phyloP scores from a whole-genome alignment of 2,113 vertebrate genomes.

The Ovis canadensis region DNA sequence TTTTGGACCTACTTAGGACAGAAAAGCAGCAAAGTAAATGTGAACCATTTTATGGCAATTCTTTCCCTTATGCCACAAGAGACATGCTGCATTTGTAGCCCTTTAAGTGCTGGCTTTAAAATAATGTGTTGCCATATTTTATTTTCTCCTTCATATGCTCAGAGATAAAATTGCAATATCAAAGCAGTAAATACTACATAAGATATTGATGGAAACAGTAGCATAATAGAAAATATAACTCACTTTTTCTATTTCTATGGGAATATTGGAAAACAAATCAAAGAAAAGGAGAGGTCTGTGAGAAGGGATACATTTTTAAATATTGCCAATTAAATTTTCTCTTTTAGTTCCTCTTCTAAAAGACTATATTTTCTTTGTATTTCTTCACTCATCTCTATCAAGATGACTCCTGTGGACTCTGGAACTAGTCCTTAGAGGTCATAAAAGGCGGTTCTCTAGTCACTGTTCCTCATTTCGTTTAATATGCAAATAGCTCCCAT shows the following conservation, averaged over 20 bases:
- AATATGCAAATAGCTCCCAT: background rate
- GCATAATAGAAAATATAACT: background rate
- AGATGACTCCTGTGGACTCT: background rate
- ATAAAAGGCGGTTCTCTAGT: background rate
- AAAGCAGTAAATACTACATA: constrained; percentile 13
- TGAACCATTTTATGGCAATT: background rate
- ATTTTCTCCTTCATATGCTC: background rate
- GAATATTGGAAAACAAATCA: constrained; percentile 34
- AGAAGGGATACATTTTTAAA: background rate
- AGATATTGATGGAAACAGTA: background rate
- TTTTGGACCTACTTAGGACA: background rate
- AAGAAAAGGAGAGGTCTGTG: background rate
- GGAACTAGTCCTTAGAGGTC: background rate
- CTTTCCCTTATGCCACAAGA: background rate
- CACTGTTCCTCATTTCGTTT: background rate
- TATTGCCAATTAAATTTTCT: background rate
- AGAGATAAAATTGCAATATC: background rate
- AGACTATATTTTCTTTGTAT: background rate
- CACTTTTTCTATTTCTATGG: background rate
- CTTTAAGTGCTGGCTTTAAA: background rate
- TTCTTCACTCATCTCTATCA: background rate
- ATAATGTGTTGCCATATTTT: background rate
- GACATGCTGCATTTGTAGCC: background rate
- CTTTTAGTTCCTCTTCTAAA: background rate
- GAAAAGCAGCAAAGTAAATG: background rate